Evolutionary conservation across 2,113 vertebrate species (phyloP).

Genomic region (Malurus cyaneus): DNA sequence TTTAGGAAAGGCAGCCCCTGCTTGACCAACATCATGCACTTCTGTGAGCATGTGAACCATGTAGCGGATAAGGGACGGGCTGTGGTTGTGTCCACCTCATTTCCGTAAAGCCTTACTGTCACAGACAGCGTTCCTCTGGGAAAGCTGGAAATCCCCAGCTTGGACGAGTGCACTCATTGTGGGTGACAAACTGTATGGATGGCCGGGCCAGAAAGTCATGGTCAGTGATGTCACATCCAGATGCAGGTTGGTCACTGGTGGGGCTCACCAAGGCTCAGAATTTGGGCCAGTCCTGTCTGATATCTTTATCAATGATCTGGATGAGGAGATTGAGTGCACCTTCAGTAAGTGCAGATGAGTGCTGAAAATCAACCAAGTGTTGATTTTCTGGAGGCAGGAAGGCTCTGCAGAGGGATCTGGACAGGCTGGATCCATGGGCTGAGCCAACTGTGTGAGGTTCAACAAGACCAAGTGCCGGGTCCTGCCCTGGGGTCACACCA

Average conservation of each 20-base stretch:
- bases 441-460: neutral
- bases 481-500: accelerated
- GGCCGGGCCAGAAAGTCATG: neutral
- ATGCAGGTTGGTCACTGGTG: neutral
- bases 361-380: no score
- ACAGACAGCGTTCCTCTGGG: neutral
- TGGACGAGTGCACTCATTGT: neutral
- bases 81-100: neutral
- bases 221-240: neutral
- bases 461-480: accelerated
- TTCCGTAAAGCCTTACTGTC: neutral
- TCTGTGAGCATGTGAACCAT: neutral
- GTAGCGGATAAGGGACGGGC: neutral
- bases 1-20: neutral
- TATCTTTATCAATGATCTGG: neutral
- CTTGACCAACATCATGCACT: neutral
- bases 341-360: neutral
- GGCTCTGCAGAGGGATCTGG: neutral
- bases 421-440: neutral
- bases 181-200: neutral
- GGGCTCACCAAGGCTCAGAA: neutral
- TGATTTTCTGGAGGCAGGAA: neutral
- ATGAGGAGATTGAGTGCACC: neutral
- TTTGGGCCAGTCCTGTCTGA: neutral
- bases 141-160: neutral